Evolutionary conservation across 2,797 vertebrate species (phyloP), one percentile per base, ranked within the genome.

Genomic region (Parambassis ranga): DNA sequence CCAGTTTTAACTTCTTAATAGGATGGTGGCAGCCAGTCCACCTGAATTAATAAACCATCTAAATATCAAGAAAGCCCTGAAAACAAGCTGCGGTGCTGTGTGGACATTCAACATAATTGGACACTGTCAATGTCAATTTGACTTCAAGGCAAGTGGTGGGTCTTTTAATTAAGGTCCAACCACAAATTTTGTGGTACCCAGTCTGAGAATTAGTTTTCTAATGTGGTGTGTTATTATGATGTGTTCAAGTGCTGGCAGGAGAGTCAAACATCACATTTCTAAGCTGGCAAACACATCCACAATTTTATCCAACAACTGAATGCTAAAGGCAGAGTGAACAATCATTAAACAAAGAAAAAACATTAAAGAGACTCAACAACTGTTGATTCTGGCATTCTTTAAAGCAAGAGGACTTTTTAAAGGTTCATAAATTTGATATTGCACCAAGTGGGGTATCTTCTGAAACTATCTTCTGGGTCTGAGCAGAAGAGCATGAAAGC

Each of bases 31-130:
- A 74, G 77, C 73, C 65, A 57, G 64, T 80, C 79, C 36, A 82
- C 71, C 73, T 82, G 73, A 89, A 86, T 85, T 83, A 89, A 88
- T 86, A 79, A 84, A 71, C 65, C 74, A 61, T 49, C 65, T 83
- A 74, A 90, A 86, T 67, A 82, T 73, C 57, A 88, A 84, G 75
- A 71, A 74, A 52, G 6, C 13, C 19, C 43, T 8, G 47, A 69
- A 63, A 84, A 71, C 58, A 71, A 52, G 44, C 48, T 0, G 14
- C 6, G 31, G 15, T 10, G 39, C 47, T 2, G n/a, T 16, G 50
- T 37, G 33, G 3, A 69, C 65, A 57, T 61, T 2, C 14, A 28
- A 41, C 31, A 46, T 33, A 43, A 65, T 38, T 49, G 63, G 14
- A 61, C 62, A 60, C 24, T 58, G 11, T 36, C 37, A 69, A 36